Base-by-base conservation (phyloP, 2,113 vertebrate genomes). In the Pteronura brasiliensis region DNA sequence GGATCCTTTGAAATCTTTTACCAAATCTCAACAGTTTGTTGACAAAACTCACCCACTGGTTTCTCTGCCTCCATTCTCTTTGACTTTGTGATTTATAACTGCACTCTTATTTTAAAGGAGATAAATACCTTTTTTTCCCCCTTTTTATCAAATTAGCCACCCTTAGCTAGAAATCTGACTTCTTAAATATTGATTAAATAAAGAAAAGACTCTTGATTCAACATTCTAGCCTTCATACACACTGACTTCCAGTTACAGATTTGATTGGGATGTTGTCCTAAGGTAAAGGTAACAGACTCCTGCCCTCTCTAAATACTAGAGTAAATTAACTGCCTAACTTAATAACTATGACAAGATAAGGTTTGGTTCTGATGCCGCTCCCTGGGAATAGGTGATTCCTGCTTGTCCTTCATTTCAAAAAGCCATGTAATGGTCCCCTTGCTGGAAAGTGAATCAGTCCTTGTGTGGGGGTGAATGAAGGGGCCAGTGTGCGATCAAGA, bases 111-210 rank as follows among this genome's bases (percentile, higher is more conserved):
- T 96, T 95, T 59, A 55, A 39, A 74, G 65, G 13, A 14, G 20
- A 39, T 17, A 90, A 27, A 55, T 23, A 44, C 0, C 34, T 49
- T 74, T 74, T 55, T 21, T 4, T 9, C 52, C 49, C 49, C 52
- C 15, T 61, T 27, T 63, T 63, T 29, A 6, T 92, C 39, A 80
- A 7, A 55, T 34, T n/a, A 59, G 9, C 63, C 21, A 39, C 44
- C 36, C 39, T 79, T 74, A 42, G 67, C 69, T 71, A 59, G 36
- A 88, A 80, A 90, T 44, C 21, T 17, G 80, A 86, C 39, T 57
- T 80, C n/a, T 90, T 69, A 89, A 90, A 27, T 94, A 69, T 74
- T 91, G 81, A 57, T 61, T 83, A 80, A 93, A 77, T 88, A 69
- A 91, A 71, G 13, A 42, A 85, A 82, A 25, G 49, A 71, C 34